Percentiles rank a stretch among this genome's conserved stretches.
Evolutionary conservation across 2,888 invertebrate genomes (phyloP).

Genomic region (Arrhopalites spinosus): DNA sequence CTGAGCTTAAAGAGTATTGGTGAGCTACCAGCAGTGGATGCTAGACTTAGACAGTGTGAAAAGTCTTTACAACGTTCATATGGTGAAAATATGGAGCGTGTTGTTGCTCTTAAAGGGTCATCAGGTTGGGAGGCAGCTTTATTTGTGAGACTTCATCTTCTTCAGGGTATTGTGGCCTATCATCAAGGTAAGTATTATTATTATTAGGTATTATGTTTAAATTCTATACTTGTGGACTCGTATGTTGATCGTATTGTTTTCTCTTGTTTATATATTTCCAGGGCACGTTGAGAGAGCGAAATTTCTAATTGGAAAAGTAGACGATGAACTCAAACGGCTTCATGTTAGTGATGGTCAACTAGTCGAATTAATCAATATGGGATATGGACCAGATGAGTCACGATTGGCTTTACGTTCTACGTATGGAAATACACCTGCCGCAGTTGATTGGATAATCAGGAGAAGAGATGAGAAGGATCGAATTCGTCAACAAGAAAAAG

Average conservation of each 20-base stretch:
- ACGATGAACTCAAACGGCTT: slow-evolving; percentile 68
- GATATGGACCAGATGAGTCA: slow-evolving; percentile 71
- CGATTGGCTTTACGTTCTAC: slow-evolving; percentile 71
- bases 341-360: slow-evolving; percentile 67
- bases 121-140: slow-evolving; percentile 75
- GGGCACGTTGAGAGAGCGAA: slow-evolving; percentile 69
- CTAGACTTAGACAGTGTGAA: slow-evolving; percentile 71
- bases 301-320: slow-evolving; percentile 67
- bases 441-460: slow-evolving; percentile 70
- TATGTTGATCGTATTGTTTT: too few species aligned
- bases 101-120: slow-evolving; percentile 66
- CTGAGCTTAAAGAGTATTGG: slow-evolving; percentile 73
- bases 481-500: slow-evolving; percentile 62
- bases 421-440: slow-evolving; percentile 65
- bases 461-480: slow-evolving; percentile 63
- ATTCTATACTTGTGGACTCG: too few species aligned
- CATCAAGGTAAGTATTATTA: too few species aligned
- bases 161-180: slow-evolving; percentile 79
- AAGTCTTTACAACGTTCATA: slow-evolving; percentile 69
- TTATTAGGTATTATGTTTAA: too few species aligned
- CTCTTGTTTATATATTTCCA: too few species aligned
- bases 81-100: slow-evolving; percentile 69
- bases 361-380: slow-evolving; percentile 66
- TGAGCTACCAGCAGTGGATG: slow-evolving; percentile 74
- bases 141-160: slow-evolving; percentile 75